Conservation (phyloP, 2,888 invertebrate species). For the Eupelmus urozonus region DNA sequence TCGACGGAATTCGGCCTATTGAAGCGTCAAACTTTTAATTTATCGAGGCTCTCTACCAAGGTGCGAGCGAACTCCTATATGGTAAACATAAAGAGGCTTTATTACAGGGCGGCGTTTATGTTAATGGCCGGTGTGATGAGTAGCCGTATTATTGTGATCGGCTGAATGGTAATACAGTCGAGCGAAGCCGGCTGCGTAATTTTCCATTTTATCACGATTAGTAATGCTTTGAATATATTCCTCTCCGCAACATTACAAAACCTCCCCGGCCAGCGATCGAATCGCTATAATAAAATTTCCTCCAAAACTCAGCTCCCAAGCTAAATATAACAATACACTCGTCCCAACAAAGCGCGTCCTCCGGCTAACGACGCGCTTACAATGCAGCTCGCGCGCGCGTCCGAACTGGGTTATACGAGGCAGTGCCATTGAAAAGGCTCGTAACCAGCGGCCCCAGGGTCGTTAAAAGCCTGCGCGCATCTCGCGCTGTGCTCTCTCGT, state of each 20-base stretch:
- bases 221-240: too few relatives aligned
- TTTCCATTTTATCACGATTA: not conserved
- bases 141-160: not conserved
- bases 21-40: constrained; percentile 46
- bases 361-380: not conserved
- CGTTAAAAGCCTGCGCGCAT: not conserved
- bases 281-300: too few relatives aligned
- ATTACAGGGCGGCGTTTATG: not conserved
- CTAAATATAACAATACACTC: too few relatives aligned
- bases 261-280: too few relatives aligned
- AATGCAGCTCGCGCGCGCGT: not conserved
- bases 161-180: too few relatives aligned
- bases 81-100: not conserved
- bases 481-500: too few relatives aligned
- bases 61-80: not conserved
- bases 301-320: too few relatives aligned
- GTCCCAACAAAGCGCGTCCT: not conserved
- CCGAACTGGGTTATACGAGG: constrained; percentile 18
- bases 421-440: constrained; percentile 36
- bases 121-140: not conserved
- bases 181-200: not conserved
- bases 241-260: too few relatives aligned
- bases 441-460: not conserved
- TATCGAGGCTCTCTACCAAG: constrained; percentile 2
- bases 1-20: constrained; percentile 42